Evolutionary conservation across 2,888 invertebrate genomes (phyloP).

Genomic region (Plagiodera versicolora): DNA sequence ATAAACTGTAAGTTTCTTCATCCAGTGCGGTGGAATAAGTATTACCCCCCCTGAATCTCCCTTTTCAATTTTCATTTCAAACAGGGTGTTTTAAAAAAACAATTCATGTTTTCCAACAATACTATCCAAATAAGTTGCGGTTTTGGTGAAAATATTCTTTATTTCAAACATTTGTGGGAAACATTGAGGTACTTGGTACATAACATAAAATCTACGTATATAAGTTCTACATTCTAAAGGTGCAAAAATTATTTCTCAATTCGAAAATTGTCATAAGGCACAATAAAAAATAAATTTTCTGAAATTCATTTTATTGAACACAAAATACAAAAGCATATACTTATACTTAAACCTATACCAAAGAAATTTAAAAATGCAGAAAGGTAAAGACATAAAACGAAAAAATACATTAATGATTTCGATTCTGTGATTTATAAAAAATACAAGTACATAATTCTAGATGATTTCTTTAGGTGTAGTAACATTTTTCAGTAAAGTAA

Average conservation of each 20-base stretch:
- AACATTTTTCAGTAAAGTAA: conserved; percentile 14
- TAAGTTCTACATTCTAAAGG: conserved; percentile 23
- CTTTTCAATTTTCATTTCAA: too few species aligned
- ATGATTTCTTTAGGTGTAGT: conserved; percentile 5
- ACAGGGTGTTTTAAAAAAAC: too few species aligned
- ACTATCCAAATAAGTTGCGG: not conserved
- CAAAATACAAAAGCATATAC: conserved; percentile 33
- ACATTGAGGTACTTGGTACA: conserved; percentile 26
- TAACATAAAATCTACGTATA: conserved; percentile 22
- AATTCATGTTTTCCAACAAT: too few species aligned
- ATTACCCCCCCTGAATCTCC: too few species aligned
- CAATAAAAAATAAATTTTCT: conserved; percentile 34
- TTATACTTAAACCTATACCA: conserved; percentile 34
- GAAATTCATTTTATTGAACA: conserved; percentile 39
- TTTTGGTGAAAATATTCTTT: conserved; percentile 31
- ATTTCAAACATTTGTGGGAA: conserved; percentile 27
- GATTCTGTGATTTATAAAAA: conserved; percentile 4
- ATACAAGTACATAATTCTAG: conserved; percentile 9
- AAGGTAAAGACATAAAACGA: conserved; percentile 24
- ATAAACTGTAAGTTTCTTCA: too few species aligned
- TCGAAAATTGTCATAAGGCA: conserved; percentile 31
- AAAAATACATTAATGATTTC: conserved; percentile 17
- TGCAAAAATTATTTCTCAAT: conserved; percentile 12
- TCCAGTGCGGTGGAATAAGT: too few species aligned
- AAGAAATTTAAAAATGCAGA: conserved; percentile 23